These are phyloP conservation scores for Beroe ovata DNA, from an alignment of 37 sponge, comb jelly and placozoan species.

Conservation along the genomic window DNA sequence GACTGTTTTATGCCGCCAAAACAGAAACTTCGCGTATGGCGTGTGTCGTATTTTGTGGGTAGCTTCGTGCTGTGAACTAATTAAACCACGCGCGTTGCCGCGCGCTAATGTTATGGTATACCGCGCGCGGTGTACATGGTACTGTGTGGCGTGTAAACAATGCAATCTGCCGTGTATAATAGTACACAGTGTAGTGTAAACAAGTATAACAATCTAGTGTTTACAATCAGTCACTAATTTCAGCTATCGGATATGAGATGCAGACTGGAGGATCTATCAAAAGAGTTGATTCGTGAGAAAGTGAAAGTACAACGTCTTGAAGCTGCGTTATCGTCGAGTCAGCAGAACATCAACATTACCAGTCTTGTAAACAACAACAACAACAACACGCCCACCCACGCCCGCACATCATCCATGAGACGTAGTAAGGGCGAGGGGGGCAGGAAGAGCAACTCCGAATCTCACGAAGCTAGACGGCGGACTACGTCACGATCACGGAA, in stretches of 20 bases:
- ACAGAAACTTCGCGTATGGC: too few relatives aligned
- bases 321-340: not conserved
- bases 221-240: too few relatives aligned
- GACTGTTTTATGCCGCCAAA: too few relatives aligned
- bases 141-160: too few relatives aligned
- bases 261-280: conserved; percentile 37
- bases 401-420: not conserved
- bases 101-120: too few relatives aligned
- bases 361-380: conserved; percentile 7
- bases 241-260: conserved; percentile 48
- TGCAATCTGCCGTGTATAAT: too few relatives aligned
- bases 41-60: too few relatives aligned
- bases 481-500: not conserved
- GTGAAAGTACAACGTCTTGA: conserved; percentile 59
- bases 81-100: too few relatives aligned
- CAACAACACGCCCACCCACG: not conserved
- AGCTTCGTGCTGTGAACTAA: too few relatives aligned
- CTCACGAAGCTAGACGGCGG: not conserved
- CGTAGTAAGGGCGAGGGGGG: not conserved
- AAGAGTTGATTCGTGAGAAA: conserved; percentile 21
- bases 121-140: too few relatives aligned
- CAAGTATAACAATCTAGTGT: too few relatives aligned
- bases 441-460: not conserved
- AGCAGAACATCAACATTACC: not conserved
- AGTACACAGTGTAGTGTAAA: too few relatives aligned